Evolutionary conservation across 1,140 invertebrate species (phyloP), one percentile per base, ranked within the genome.

Genomic region (Sitodiplosis mosellana): DNA sequence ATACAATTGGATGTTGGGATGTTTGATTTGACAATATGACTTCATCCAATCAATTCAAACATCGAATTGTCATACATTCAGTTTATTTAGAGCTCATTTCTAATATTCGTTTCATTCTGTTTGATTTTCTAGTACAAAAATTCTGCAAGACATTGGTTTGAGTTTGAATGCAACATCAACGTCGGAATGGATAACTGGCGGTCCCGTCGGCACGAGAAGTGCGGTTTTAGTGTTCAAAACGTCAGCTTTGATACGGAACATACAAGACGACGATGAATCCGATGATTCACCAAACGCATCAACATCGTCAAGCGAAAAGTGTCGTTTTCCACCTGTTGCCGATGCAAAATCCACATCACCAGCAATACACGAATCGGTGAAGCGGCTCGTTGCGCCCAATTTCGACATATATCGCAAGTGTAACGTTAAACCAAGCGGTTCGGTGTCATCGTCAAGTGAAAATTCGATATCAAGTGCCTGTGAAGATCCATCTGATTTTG

Each of bases 211-310:
- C 5, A 61, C 61, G 1, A 57, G 57, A 7, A 61, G 63, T 45
- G 59, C 59, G 14, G 61, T 64, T 34, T 52, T 64, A 15, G 55
- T 63, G 6, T 64, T 64, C 47, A 55, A 57, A 14, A 59, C 59
- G 18, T 58, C 53, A 42, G 57, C 59, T 36, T 52, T 63, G 48
- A 62, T 59, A 5, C 14, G 11, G 2, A 4, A 40, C 7, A 40
- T 12, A 4, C 21, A 7, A 5, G 42, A 44, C 15, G 36, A 41
- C 7, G 37, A 21, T 3, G 47, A 48, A 42, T 5, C 15, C 42
- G 18, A 44, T 15, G 15, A 44, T 18, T 44, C 18, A 18, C 42
- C 42, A 40, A 15, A 6, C 38, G 18, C 18, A 42, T 42, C 45
- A 10, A 36, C 40, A 34, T 33, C 33, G 15, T 5, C 27, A 20